Conservation (phyloP, 2,797 vertebrate species). For the Jordanella pulchra region DNA sequence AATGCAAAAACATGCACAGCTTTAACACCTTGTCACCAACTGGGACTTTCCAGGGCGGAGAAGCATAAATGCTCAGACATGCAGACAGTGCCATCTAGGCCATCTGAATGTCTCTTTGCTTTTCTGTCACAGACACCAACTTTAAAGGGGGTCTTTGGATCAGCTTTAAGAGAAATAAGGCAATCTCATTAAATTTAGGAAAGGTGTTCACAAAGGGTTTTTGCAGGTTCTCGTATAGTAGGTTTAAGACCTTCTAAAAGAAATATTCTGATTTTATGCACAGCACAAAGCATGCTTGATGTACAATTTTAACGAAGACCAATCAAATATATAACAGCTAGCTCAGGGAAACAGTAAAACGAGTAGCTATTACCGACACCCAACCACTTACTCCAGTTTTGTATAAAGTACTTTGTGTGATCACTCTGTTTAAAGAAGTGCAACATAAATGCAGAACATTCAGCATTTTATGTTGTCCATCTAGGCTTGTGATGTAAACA, state of each 20-base stretch:
- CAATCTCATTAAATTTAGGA: constrained; percentile 31
- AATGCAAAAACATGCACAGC: not conserved
- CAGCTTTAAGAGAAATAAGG: constrained; percentile 15
- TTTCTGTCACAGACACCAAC: not conserved
- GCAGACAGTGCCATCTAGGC: constrained; percentile 20
- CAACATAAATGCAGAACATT: too few relatives aligned
- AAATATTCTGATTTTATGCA: too few relatives aligned
- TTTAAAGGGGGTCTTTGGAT: constrained; percentile 12
- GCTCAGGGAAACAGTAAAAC: too few relatives aligned
- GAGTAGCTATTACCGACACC: too few relatives aligned
- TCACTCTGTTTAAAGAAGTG: too few relatives aligned
- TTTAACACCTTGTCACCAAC: not conserved
- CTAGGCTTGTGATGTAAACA: too few relatives aligned
- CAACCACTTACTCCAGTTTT: too few relatives aligned
- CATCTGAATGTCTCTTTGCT: constrained; percentile 43
- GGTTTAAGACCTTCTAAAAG: not conserved
- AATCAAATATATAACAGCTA: not conserved
- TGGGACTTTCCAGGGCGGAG: not conserved
- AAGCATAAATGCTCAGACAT: constrained; percentile 1
- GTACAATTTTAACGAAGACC: not conserved
- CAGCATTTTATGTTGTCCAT: too few relatives aligned
- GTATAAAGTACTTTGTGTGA: too few relatives aligned
- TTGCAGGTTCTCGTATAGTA: not conserved
- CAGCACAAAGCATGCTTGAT: not conserved
- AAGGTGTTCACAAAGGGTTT: not conserved